Evolutionary conservation across 2,113 vertebrate genomes (phyloP), one percentile per base, ranked within the genome.

Genomic region (Rhineura floridana): DNA sequence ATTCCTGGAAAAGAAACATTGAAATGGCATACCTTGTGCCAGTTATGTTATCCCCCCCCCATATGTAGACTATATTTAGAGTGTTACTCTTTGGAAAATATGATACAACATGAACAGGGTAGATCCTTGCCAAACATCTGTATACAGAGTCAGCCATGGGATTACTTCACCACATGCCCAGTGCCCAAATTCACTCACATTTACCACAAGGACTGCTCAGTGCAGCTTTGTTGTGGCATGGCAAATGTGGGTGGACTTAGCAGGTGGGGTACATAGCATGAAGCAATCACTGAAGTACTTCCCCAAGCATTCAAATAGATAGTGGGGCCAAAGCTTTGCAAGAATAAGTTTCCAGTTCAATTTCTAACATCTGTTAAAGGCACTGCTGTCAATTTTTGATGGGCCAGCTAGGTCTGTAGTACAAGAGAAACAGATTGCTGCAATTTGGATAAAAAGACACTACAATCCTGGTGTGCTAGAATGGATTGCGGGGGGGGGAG

Each of bases 71-170:
- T 42, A 17, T 75, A 25, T 33, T 7, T 50, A 10, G 76, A 62
- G 3, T 79, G 69, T 75, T 82, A 62, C 19, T 59, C 67, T 59
- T 72, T 48, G 67, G 67, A 73, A 82, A 75, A 75, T 69, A 87
- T 62, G 79, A 25, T 82, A 50, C 12, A n/a, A 36, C 15, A 52
- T 30, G 59, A 65, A 15, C 50, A 39, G 17, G 50, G 48, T 42
- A 69, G 62, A 80, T 52, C 46, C 48, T 12, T 70, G 15, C 78
- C 63, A 80, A 69, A 80, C 62, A 87, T 80, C 76, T 86, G 59
- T 25, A 70, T 4, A 28, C 42, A 13, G 11, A 50, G 23, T 8
- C 30, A 83, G 81, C 4, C 12, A 25, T 15, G 7, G 12, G 21
- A 11, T 75, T 62, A 28, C 69, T 85, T 85, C 65, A 55, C 50